Evolutionary conservation across 2,888 invertebrate species (phyloP), one percentile per base, ranked within the genome.

Genomic region (Barypeithes pellucidus): DNA sequence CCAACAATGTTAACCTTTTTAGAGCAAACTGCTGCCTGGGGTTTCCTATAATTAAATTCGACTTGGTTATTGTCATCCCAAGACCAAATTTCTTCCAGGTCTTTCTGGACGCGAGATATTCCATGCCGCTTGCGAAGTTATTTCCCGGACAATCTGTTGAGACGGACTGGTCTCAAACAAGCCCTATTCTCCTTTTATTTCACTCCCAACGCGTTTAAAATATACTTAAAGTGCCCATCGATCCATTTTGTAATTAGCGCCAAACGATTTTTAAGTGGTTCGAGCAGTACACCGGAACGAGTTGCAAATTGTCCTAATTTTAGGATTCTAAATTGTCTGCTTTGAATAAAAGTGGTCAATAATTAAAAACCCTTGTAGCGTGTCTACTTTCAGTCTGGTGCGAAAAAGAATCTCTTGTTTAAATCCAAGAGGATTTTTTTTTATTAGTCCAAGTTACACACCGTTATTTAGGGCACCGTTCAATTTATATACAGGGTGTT

Each of bases 211-310:
- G 18, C 8, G 12, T 62, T 62, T 47, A 33, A 47, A 62, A 18
- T 62, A 62, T 24, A 16, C 18, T 14, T 1, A 33, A 47, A 62
- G 22, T 47, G 22, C 24, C 29, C 47, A 9, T 18, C 47, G 11
- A 33, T 45, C 33, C 47, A 62, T 47, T 66, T 66, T 41, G n/a
- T 41, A 54, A 68, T 68, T 68, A 68, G 50, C 36, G 33, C n/a
- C 33, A 61, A 68, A 60, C 68, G 50, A 50, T 69, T 69, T 69
- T 69, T 54, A 69, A 69, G 69, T 62, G 69, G 50, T 43, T 62
- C 62, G 69, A 36, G 41, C 62, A 62, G 54, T 36, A 61, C 41
- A 43, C 52, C 69, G 54, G 62, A 29, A 62, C 62, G 69, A 29
- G 43, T 50, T 47, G 67, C 60, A 67, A 67, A 60, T 60, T 60